A percentile compares a stretch with the other conserved stretches of the same genome.
These are phyloP conservation scores for Drymonia ruficornis DNA, from an alignment of 2,888 invertebrate genomes.

Conservation along the genomic window DNA sequence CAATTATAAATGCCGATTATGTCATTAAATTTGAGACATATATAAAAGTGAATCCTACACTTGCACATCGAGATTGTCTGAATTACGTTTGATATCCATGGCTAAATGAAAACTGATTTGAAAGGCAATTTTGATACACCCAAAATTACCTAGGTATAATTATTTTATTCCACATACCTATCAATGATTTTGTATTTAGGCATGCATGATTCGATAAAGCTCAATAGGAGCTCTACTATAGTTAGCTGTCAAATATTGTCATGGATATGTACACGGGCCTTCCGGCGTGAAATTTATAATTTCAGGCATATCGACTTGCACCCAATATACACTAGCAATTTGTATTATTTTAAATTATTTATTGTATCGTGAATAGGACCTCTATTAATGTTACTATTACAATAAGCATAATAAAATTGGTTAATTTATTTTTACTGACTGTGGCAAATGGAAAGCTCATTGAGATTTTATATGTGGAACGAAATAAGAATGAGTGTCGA, in stretches of 20 bases:
- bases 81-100: too few species aligned
- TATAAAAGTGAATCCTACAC: too few species aligned
- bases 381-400: too few species aligned
- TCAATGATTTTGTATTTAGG: slow-evolving; percentile 39
- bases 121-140: neutral
- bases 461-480: slow-evolving; percentile 30
- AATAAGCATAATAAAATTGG: slow-evolving; percentile 39
- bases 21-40: too few species aligned
- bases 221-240: slow-evolving; percentile 25
- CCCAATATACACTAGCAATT: slow-evolving; percentile 47
- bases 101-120: neutral
- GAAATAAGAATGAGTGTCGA: slow-evolving; percentile 41
- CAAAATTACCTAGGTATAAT: neutral
- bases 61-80: too few species aligned
- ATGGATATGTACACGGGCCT: slow-evolving; percentile 47
- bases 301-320: slow-evolving; percentile 55
- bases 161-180: neutral
- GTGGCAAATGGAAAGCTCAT: slow-evolving; percentile 19
- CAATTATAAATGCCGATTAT: too few species aligned
- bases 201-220: slow-evolving; percentile 52
- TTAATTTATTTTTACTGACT: slow-evolving; percentile 33
- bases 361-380: slow-evolving; percentile 37
- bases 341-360: slow-evolving; percentile 31
- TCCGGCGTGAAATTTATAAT: slow-evolving; percentile 75
- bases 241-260: slow-evolving; percentile 61